These are phyloP conservation scores for Nothobranchius furzeri DNA, from an alignment of 2,113 vertebrate species.

Conservation along the genomic window DNA sequence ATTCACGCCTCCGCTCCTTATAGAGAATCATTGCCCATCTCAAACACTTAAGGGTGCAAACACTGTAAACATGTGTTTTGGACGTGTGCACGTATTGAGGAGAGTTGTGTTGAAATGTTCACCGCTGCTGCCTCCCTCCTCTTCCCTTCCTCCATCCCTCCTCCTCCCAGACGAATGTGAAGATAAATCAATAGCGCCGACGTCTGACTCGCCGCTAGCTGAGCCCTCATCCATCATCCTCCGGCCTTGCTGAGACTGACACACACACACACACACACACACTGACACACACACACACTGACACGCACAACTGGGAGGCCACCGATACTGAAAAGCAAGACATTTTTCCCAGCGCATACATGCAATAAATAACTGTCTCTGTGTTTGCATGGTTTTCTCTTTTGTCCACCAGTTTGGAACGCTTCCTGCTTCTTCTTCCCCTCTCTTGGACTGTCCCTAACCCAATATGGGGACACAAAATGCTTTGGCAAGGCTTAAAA, in stretches of 20 bases:
- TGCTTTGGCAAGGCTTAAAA: slow-evolving; percentile 36
- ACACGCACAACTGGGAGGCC: slow-evolving; percentile 59
- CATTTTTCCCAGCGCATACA: slow-evolving; percentile 15
- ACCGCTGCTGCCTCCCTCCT: slow-evolving; percentile 10
- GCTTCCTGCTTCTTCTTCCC: slow-evolving; percentile 9
- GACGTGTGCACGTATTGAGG: slow-evolving; percentile 6
- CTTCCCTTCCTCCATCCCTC: background rate
- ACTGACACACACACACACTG: slow-evolving; percentile 17
- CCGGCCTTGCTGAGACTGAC: slow-evolving; percentile 41
- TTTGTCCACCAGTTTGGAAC: slow-evolving; percentile 2
- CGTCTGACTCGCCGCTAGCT: slow-evolving; percentile 55
- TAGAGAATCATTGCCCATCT: slow-evolving; percentile 45
- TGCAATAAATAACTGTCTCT: slow-evolving; percentile 29
- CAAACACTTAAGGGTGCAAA: slow-evolving; percentile 29
- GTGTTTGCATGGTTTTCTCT: slow-evolving; percentile 8
- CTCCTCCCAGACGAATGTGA: slow-evolving; percentile 62
- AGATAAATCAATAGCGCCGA: slow-evolving; percentile 71
- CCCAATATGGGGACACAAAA: slow-evolving; percentile 71
- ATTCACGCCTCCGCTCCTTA: slow-evolving; percentile 27
- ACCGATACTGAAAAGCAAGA: slow-evolving; percentile 24
- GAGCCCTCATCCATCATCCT: slow-evolving; percentile 74
- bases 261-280: slow-evolving; percentile 1
- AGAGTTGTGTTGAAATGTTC: slow-evolving; percentile 48
- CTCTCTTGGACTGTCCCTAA: slow-evolving; percentile 16
- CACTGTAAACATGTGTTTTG: background rate